Evolutionary conservation across 2,888 invertebrate genomes (phyloP), one percentile per base, ranked within the genome.

Genomic region (Drosophila helvetica): DNA sequence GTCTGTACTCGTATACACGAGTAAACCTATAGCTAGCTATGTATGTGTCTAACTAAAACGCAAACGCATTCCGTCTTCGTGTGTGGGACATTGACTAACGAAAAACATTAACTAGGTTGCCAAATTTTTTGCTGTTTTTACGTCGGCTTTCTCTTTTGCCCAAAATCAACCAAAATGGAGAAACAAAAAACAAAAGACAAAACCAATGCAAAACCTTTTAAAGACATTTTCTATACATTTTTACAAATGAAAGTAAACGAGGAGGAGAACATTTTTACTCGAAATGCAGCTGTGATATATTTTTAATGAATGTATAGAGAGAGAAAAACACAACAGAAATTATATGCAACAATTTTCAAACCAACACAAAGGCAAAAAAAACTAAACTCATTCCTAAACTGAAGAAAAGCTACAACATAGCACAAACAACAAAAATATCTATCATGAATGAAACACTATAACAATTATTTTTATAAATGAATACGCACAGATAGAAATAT

Each of bases 271-370:
- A 79, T 63, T 77, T 72, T 81, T 65, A 84, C 81, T 78, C 60
- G 77, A 83, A 85, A 85, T 86, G 81, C 83, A 81, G 78, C 86
- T 86, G 86, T 86, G 86, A 86, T 86, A 86, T 80, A 63, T 79
- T 78, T 80, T 81, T 72, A 78, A 80, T 68, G 69, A 50, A 74
- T 77, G 72, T 79, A 74, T 75, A 86, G 67, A 88, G 67, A 75
- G 38, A 38, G 38, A 38, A 60, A 18, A 60, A 56, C 60, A 51
- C 15, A 59, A 63, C 56, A 38, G n/a, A 58, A 71, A 58, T 65
- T 38, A 67, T 68, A 69, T 62, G 61, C 62, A 75, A 67, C 50
- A 59, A 65, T 63, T 60, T 67, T 71, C 73, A 67, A 68, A 63
- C 58, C 64, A 58, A 52, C 25, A 56, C 46, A 38, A 38, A 46